Base-by-base conservation (phyloP, 2,888 invertebrate species). In the Campoletis raptor region DNA sequence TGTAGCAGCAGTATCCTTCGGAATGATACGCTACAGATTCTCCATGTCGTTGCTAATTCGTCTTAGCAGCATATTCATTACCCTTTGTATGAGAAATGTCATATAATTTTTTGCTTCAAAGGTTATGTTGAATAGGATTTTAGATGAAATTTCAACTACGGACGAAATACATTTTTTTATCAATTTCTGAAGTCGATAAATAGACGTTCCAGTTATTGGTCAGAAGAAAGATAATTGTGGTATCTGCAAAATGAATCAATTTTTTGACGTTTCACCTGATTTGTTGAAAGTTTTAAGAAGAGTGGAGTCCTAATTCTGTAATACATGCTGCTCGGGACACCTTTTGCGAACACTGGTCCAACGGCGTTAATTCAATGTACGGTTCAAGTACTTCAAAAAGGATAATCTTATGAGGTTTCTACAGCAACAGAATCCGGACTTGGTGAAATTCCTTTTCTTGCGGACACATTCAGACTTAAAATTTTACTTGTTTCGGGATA, bases 401-500 rank as follows among this genome's bases (percentile, higher is more conserved):
- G 24, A 21, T 85, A 86, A 85, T 82, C 18, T 37, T 78, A 74
- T 21, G 12, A 76, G 40, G 21, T 69, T 69, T 21, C 42, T 12
- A 15, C 40, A 24, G 9, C 57, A 45, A 24, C 24, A 24, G 36
- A 52, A 81, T 36, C 30, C 10, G 52, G 21, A 40, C 67, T 54
- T 61, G 42, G 73, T 67, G 67, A 72, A 76, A 77, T 54, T 78
- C 67, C 12, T 48, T 52, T 80, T 24, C 9, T 57, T 80, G 15
- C 72, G 61, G 67, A 70, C 66, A 57, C 15, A 37, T 70, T 40
- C 54, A 8, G 21, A 67, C 76, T 79, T 66, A 57, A 85, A 86
- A 86, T 72, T 81, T 85, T 67, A 24, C 73, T 52, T 66, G 78
- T 73, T 73, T 77, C 37, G 40, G 77, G 57, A 37, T 72, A 15